Percentiles rank a stretch among this genome's conserved stretches.
phyloP scores from a whole-genome alignment of 2,113 vertebrate species.

The Callionymus lyra region DNA sequence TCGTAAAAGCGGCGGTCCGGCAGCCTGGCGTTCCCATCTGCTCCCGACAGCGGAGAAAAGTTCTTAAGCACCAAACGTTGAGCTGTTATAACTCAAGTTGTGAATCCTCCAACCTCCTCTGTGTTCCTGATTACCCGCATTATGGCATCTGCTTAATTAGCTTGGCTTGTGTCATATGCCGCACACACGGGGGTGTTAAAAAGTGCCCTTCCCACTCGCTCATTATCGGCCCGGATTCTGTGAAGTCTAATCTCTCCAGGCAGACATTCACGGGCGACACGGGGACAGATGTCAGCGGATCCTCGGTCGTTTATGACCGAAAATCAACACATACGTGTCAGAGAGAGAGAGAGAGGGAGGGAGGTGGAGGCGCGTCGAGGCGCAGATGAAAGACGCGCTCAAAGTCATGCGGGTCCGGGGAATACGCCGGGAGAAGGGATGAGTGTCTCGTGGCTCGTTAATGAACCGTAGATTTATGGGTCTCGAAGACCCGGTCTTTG shows the following conservation, averaged over 20 bases:
- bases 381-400: too few relatives aligned
- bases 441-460: too few relatives aligned
- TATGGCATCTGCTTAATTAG: constrained; percentile 69
- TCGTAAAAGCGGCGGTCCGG: too few relatives aligned
- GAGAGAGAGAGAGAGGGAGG: constrained; percentile 14
- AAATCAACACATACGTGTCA: too few relatives aligned
- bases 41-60: constrained; percentile 48
- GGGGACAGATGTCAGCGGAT: constrained; percentile 56
- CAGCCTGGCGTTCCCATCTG: constrained; percentile 35
- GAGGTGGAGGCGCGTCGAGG: constrained; percentile 17
- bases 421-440: too few relatives aligned
- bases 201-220: constrained; percentile 62
- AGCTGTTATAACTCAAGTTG: constrained; percentile 58
- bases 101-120: constrained; percentile 58
- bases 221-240: constrained; percentile 64
- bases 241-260: constrained; percentile 65
- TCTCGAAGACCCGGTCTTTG: too few relatives aligned
- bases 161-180: constrained; percentile 64
- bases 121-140: constrained; percentile 63
- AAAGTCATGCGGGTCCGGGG: too few relatives aligned
- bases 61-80: constrained; percentile 64
- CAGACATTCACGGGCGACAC: constrained; percentile 62
- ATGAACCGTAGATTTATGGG: too few relatives aligned
- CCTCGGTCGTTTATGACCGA: too few relatives aligned
- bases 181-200: constrained; percentile 59